A percentile compares a stretch with the other conserved stretches of the same genome.
Evolutionary conservation across 2,113 vertebrate species (phyloP).

Genomic region (Anguilla japonica): DNA sequence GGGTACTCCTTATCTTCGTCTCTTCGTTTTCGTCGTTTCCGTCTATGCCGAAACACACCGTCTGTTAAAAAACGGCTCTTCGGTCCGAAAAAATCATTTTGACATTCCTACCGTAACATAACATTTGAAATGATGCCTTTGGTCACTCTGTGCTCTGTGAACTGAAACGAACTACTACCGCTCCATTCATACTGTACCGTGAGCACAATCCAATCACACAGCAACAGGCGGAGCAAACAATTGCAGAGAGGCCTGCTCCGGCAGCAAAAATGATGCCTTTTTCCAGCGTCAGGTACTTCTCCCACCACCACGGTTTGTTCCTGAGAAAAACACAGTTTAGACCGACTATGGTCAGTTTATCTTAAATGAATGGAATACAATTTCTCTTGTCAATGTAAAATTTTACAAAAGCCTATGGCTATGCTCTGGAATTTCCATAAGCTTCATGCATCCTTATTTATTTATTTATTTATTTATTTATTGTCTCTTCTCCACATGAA

Average conservation of each 20-base stretch:
- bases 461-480: too few species aligned
- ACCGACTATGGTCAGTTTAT: too few species aligned
- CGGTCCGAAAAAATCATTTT: not conserved
- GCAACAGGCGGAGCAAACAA: not conserved
- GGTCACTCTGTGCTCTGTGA: not conserved
- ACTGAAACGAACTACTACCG: not conserved
- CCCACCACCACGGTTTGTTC: too few species aligned
- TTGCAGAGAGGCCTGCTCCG: not conserved
- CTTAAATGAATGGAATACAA: too few species aligned
- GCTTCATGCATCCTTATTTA: too few species aligned
- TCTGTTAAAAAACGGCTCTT: not conserved
- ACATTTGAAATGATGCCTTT: not conserved
- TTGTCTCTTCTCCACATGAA: too few species aligned
- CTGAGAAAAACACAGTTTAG: too few species aligned
- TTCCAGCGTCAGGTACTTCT: not conserved
- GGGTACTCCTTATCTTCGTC: not conserved
- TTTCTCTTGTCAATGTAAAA: too few species aligned
- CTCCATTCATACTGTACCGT: not conserved
- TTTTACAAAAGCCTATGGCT: too few species aligned
- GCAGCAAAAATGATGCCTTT: not conserved
- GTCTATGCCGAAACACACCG: not conserved
- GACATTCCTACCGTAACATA: not conserved
- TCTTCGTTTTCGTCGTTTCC: not conserved
- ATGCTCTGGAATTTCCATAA: too few species aligned
- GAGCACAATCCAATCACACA: not conserved